Conservation (phyloP, 1,140 invertebrate genomes). For the Drosophila simulans region DNA sequence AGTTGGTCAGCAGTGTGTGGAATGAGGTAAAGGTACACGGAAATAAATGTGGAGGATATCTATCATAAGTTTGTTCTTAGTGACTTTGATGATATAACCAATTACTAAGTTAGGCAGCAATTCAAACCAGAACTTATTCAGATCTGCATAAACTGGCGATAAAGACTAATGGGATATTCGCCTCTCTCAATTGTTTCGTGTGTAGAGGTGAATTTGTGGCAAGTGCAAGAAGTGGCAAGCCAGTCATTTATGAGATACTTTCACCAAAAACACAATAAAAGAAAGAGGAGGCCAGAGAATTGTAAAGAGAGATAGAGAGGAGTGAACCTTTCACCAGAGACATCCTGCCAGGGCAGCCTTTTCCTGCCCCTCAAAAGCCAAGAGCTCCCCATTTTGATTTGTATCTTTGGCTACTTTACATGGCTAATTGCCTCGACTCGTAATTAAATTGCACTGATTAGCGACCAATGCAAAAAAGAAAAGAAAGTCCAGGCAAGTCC, state of each 20-base stretch:
- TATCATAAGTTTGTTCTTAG: too few relatives aligned
- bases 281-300: conserved; percentile 36
- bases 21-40: background rate
- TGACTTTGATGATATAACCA: too few relatives aligned
- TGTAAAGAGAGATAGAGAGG: background rate
- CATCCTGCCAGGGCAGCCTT: conserved; percentile 20
- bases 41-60: background rate
- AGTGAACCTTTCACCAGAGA: conserved; percentile 66
- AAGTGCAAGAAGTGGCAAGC: conserved; percentile 38
- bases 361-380: background rate
- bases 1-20: background rate
- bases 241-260: conserved; percentile 79
- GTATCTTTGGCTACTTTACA: conserved; percentile 74
- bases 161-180: background rate
- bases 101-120: background rate
- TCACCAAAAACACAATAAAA: conserved; percentile 65
- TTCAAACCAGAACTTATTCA: background rate
- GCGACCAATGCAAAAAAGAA: conserved; percentile 38
- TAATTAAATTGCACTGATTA: conserved; percentile 83
- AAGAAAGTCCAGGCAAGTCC: conserved; percentile 63
- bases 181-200: background rate
- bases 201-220: conserved; percentile 22
- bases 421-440: conserved; percentile 71
- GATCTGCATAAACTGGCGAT: background rate
- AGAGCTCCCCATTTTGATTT: conserved; percentile 38